Conservation (phyloP, 2,113 vertebrate species). For the Pangasianodon gigas region DNA sequence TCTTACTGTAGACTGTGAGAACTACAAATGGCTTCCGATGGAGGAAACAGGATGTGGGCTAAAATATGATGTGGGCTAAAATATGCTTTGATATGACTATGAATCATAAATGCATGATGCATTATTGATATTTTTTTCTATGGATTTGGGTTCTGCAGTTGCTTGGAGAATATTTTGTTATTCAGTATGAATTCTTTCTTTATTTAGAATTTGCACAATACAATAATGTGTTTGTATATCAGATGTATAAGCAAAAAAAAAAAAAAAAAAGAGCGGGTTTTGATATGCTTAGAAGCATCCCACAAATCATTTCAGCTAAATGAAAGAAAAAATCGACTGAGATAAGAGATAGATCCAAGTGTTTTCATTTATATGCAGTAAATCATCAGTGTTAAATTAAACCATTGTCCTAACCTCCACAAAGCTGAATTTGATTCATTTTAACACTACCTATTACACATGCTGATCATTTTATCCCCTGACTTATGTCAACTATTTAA, state of each 20-base stretch:
- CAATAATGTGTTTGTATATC: neutral
- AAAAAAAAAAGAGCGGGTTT: no score
- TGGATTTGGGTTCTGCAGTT: neutral
- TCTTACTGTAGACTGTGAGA: neutral
- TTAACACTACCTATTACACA: neutral
- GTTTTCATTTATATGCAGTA: slow-evolving; percentile 1
- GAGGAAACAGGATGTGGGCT: neutral
- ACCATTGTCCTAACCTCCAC: neutral
- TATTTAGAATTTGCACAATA: neutral
- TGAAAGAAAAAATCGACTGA: neutral
- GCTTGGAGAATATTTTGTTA: neutral
- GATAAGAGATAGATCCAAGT: neutral
- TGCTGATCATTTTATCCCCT: no score
- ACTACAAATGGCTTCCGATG: neutral
- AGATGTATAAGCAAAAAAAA: neutral
- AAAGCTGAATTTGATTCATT: neutral
- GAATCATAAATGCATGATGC: slow-evolving; percentile 18
- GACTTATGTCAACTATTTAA: no score
- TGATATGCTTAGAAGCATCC: neutral
- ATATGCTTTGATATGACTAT: neutral
- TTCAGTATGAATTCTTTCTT: neutral
- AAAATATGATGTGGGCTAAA: neutral
- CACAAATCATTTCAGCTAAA: neutral
- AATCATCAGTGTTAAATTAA: neutral
- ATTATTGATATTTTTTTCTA: neutral